Conservation (phyloP, 2,888 invertebrate genomes). For the Crocallis elinguaria region DNA sequence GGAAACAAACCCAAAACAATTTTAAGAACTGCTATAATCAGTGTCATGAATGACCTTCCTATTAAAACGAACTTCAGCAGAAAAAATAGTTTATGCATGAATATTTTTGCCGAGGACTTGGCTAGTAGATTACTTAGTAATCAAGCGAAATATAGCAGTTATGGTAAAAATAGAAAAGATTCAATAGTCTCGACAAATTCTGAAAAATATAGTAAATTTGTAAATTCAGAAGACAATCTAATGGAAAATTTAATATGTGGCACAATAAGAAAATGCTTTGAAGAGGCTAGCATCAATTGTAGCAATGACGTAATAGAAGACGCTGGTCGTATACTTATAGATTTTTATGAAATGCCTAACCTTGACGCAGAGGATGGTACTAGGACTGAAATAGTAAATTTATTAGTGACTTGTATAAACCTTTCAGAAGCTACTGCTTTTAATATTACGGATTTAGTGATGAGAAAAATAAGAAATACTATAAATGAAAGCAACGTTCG, state of each 20-base stretch:
- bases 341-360: slow-evolving; percentile 14
- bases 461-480: slow-evolving; percentile 13
- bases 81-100: background rate
- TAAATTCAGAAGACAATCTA: background rate
- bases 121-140: slow-evolving; percentile 19
- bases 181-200: background rate
- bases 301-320: slow-evolving; percentile 13
- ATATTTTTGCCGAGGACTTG: slow-evolving; percentile 27
- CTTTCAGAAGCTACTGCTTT: slow-evolving; percentile 34
- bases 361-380: slow-evolving; percentile 14
- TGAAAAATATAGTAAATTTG: background rate
- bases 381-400: slow-evolving; percentile 26
- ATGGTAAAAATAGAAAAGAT: background rate
- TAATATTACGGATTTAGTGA: slow-evolving; percentile 25
- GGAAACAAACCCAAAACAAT: slow-evolving; percentile 8
- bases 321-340: slow-evolving; percentile 12
- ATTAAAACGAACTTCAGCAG: slow-evolving; percentile 4
- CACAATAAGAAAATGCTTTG: slow-evolving; percentile 24
- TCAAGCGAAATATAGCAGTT: slow-evolving; percentile 6
- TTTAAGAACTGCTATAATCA: slow-evolving; percentile 24
- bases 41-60: slow-evolving; percentile 22
- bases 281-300: slow-evolving; percentile 7
- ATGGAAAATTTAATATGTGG: slow-evolving; percentile 2
- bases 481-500: background rate
- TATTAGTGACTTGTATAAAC: slow-evolving; percentile 26